A percentile compares a stretch with the other conserved stretches of the same genome.
Evolutionary conservation across 35 echinoderm and acorn worm genomes (phyloP).

Genomic region (Apostichopus japonicus): DNA sequence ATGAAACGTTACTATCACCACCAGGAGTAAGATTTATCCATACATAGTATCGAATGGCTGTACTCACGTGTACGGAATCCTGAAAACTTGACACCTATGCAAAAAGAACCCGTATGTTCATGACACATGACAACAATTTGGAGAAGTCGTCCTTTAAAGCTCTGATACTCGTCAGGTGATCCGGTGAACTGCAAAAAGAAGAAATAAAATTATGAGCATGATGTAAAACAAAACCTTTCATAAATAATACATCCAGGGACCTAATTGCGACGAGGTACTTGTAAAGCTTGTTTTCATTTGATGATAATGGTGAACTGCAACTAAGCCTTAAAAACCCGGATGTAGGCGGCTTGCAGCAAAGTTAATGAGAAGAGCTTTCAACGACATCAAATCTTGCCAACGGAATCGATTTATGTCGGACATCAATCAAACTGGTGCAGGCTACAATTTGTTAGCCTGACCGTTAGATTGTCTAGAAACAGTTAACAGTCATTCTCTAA

Average conservation of each 20-base stretch:
- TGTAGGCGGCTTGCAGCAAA: no score
- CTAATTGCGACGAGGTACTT: background rate
- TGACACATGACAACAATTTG: background rate
- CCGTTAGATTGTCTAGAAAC: background rate
- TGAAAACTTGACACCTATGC: conserved; percentile 30
- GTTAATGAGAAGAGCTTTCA: no score
- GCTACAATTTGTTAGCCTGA: background rate
- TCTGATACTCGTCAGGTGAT: background rate
- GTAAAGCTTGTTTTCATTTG: no score
- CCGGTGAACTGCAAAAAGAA: background rate
- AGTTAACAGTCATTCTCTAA: background rate
- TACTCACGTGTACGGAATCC: conserved; percentile 23
- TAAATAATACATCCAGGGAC: background rate
- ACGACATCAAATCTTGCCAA: conserved; percentile 2
- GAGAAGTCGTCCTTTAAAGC: background rate
- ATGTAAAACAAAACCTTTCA: background rate
- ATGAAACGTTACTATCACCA: no score
- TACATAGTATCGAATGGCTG: background rate
- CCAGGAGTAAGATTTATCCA: no score
- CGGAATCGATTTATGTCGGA: background rate
- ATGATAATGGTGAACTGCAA: no score
- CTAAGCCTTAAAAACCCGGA: no score
- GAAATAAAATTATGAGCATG: background rate
- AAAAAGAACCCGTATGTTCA: background rate
- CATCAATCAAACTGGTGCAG: background rate